Base-by-base conservation (phyloP, 2,888 invertebrate species). In the Steinernema scapterisci region DNA sequence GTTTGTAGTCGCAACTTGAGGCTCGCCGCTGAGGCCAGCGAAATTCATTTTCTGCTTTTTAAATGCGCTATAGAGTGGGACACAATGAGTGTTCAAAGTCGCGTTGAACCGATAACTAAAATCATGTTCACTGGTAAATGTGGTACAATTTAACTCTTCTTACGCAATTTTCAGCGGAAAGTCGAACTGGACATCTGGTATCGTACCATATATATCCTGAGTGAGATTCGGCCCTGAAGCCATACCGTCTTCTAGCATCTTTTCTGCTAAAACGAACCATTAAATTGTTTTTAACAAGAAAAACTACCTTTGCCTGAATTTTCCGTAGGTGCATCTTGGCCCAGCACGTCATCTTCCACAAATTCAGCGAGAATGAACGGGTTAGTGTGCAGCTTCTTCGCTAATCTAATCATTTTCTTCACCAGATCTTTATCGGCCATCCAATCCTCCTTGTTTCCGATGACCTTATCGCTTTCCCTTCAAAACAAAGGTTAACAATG, bases 61-160 rank as follows among this genome's bases (percentile, higher is more conserved):
- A n/a, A 63, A 63, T 31, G 63, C 63, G 25, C 9, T 63, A 1
- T 31, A 27, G 16, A 63, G 31, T 3, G 63, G 63, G 19, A 27
- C 25, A 16, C 63, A 63, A 5, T 63, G 5, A 6, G 27, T 63
- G 31, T 63, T 63, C 9, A 16, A 16, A 1, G 31, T 1, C 1
- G 63, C 63, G 38, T 63, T 63, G 31, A 63, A 63, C 5, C 63
- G 27, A n/a, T 63, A 63, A 11, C 63, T 63, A n/a, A 54, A 51
- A 19, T n/a, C n/a, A n/a, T n/a, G n/a, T n/a, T n/a, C n/a, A n/a
- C n/a, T n/a, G n/a, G n/a, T 2, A 48, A 16, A 48, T 3, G 13
- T 3, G 13, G 16, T 48, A n/a, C n/a, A 19, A 48, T 5, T 48
- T 48, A 44, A 16, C 7, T 11, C 45, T 16, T 16, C 27, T 16